Conservation (phyloP, 2,113 vertebrate genomes). For the Tor tambroides region DNA sequence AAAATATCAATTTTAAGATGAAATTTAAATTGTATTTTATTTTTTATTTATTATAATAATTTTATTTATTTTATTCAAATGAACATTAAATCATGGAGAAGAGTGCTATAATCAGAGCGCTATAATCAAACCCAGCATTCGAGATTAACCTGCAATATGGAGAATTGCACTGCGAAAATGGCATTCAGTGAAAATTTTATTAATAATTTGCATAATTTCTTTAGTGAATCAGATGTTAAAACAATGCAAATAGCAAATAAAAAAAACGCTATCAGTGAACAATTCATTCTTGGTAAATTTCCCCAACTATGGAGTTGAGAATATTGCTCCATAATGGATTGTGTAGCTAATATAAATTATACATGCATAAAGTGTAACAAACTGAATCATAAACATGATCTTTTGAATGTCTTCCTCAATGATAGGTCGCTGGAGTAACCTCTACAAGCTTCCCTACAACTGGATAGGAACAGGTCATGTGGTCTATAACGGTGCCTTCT, state of each 20-base stretch:
- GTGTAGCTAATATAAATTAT: neutral
- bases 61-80: too few species aligned
- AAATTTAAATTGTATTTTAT: too few species aligned
- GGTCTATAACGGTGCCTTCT: too few species aligned
- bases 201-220: neutral
- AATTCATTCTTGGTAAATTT: neutral
- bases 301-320: neutral
- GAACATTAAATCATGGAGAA: neutral
- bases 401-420: neutral
- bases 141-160: neutral
- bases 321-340: neutral
- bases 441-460: conserved; percentile 97
- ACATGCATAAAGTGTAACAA: neutral
- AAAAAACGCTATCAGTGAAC: too few species aligned
- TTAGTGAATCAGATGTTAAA: neutral
- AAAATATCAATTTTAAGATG: too few species aligned
- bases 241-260: neutral
- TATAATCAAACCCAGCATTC: too few species aligned
- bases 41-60: too few species aligned
- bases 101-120: too few species aligned
- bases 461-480: conserved; percentile 97
- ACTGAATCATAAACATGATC: neutral
- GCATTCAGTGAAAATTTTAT: neutral
- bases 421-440: conserved; percentile 94
- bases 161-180: neutral